Conservation (phyloP, 2,113 vertebrate genomes). For the Nipponia nippon region DNA sequence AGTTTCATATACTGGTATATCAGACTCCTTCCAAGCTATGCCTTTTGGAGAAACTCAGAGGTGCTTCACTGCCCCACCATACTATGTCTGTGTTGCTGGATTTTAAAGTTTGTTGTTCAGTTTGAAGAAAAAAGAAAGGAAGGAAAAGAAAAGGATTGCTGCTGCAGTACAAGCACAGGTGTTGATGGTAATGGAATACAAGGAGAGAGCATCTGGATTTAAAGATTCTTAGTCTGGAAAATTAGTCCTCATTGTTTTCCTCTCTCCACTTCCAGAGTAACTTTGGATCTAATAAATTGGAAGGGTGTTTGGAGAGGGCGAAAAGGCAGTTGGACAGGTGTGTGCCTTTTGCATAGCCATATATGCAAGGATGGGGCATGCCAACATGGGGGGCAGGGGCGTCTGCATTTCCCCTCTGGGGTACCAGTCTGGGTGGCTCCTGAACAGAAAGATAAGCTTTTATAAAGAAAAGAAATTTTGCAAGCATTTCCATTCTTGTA, state of each 20-base stretch:
- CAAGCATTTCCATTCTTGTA: background rate
- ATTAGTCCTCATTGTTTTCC: background rate
- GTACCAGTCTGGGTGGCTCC: background rate
- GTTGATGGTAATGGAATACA: background rate
- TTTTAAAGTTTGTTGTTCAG: background rate
- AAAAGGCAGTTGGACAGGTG: background rate
- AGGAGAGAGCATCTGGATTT: background rate
- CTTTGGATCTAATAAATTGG: background rate
- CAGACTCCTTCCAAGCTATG: background rate
- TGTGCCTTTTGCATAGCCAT: background rate
- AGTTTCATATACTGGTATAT: background rate
- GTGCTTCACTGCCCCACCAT: background rate
- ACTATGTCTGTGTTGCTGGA: background rate
- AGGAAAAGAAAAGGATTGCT: background rate
- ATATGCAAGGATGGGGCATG: accelerated
- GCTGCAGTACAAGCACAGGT: background rate
- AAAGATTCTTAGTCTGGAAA: background rate
- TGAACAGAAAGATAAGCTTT: background rate
- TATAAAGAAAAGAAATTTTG: background rate
- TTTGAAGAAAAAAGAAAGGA: background rate
- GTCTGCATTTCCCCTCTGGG: background rate
- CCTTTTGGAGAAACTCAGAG: background rate
- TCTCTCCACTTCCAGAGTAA: background rate
- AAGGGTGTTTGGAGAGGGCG: background rate
- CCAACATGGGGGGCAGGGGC: accelerated